Evolutionary conservation across 2,797 vertebrate species (phyloP).

Genomic region (Mycteria americana): DNA sequence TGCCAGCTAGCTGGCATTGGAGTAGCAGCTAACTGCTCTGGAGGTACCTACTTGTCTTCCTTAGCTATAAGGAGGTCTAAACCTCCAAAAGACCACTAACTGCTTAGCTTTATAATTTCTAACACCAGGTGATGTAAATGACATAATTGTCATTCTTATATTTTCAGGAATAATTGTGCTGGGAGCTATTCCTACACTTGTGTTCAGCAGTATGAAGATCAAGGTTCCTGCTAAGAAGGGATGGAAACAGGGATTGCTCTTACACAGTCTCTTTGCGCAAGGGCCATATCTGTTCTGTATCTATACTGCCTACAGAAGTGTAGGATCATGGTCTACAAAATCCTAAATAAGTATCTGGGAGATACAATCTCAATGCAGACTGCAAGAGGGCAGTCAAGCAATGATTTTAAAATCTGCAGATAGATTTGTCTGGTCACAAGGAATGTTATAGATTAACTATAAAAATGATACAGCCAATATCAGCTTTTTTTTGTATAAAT

Average conservation of each 20-base stretch:
- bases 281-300: neutral
- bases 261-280: accelerated
- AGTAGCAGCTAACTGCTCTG: neutral
- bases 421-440: neutral
- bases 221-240: neutral
- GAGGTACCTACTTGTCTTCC: neutral
- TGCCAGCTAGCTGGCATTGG: no score
- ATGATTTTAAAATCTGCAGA: neutral
- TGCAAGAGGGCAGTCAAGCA: neutral
- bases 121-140: neutral
- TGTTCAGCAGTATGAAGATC: neutral
- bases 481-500: neutral
- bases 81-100: neutral
- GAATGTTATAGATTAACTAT: neutral
- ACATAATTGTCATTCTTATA: neutral
- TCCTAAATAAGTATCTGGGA: neutral
- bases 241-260: neutral
- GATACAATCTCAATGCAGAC: neutral
- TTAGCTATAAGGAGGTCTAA: neutral
- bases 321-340: neutral
- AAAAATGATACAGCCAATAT: neutral
- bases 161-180: neutral
- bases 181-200: neutral
- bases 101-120: neutral
- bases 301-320: neutral